phyloP scores from a whole-genome alignment of 2,888 invertebrate genomes.

The Byasa hedistus region DNA sequence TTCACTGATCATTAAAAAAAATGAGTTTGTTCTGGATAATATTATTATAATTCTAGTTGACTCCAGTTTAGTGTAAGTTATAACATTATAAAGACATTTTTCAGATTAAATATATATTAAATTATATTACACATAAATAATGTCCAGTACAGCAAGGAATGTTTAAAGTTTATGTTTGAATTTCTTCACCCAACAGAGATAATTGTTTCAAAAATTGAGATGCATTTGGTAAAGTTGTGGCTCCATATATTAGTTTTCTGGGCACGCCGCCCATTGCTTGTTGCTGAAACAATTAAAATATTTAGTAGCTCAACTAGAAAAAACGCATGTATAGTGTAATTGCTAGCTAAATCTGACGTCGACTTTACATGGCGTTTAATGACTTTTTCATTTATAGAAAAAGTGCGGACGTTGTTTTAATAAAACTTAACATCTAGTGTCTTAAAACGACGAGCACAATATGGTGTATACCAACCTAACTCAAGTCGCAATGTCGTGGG shows the following conservation, averaged over 20 bases:
- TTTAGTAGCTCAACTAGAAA: not conserved
- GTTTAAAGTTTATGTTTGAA: constrained; percentile 64
- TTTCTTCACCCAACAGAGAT: constrained; percentile 87
- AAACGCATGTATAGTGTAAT: not conserved
- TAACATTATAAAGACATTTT: not conserved
- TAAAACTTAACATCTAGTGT: too few relatives aligned
- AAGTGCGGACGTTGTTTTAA: too few relatives aligned
- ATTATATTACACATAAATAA: constrained; percentile 33
- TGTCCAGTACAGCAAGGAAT: constrained; percentile 50
- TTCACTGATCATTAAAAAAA: too few relatives aligned
- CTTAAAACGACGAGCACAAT: too few relatives aligned
- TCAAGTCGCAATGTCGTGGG: too few relatives aligned
- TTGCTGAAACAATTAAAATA: constrained; percentile 77
- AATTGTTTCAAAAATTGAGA: constrained; percentile 96
- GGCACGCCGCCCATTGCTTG: constrained; percentile 81
- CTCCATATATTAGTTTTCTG: constrained; percentile 95
- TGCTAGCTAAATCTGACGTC: too few relatives aligned
- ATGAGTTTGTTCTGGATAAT: too few relatives aligned
- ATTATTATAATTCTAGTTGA: too few relatives aligned
- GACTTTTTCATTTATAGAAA: too few relatives aligned
- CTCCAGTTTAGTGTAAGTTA: not conserved
- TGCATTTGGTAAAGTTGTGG: constrained; percentile 96
- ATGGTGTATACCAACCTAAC: too few relatives aligned
- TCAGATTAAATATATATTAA: constrained; percentile 25
- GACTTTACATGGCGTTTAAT: too few relatives aligned